Conservation (phyloP, 2,113 vertebrate species). For the Passer domesticus region DNA sequence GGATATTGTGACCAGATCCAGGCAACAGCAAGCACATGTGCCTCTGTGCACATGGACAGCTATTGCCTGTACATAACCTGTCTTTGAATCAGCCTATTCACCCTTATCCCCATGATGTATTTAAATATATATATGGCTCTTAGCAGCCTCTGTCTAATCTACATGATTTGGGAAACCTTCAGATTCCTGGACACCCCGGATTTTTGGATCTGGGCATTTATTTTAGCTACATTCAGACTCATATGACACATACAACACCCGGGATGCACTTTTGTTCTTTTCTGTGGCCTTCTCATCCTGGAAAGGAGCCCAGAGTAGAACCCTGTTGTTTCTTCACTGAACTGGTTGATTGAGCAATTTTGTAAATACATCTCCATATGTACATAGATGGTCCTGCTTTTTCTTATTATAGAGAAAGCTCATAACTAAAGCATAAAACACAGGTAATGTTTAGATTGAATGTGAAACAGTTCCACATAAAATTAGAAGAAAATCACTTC, state of each 20-base stretch:
- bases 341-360: background rate
- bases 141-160: background rate
- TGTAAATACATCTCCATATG: background rate
- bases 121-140: background rate
- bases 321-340: background rate
- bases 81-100: background rate
- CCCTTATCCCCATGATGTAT: background rate
- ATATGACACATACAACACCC: background rate
- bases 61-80: background rate
- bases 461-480: slow-evolving; percentile 1
- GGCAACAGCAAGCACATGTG: background rate
- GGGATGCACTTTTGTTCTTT: background rate
- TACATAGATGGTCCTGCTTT: background rate
- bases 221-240: background rate
- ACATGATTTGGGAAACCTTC: background rate
- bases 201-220: background rate
- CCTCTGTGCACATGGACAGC: background rate
- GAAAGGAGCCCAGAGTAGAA: background rate
- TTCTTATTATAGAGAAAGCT: background rate
- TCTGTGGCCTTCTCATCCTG: background rate
- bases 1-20: background rate
- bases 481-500: slow-evolving; percentile 27
- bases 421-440: background rate
- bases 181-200: background rate
- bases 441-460: background rate